Base-by-base conservation (phyloP, 1,140 invertebrate genomes). In the Oryctes rhinoceros region DNA sequence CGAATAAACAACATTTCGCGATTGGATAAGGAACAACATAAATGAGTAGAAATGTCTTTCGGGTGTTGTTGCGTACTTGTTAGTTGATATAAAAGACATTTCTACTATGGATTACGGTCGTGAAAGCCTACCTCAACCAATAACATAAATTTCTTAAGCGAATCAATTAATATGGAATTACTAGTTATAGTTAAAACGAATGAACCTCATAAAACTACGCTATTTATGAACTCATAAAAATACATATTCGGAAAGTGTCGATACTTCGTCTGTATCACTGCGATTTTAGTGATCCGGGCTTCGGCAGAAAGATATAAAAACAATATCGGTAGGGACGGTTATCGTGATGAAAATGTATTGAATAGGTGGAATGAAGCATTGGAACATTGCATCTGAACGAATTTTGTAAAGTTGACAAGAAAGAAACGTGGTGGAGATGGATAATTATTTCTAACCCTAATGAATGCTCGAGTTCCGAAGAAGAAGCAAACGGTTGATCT, bases 321-420 rank as follows among this genome's bases (percentile, higher is more conserved):
- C 4, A 75, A 75, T 75, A 75, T 75, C 6, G 71, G 71, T 39
- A 75, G 71, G 37, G 30, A 75, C 20, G 37, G 71, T 75, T 76
- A 79, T 76, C 18, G 20, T 15, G 78, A 79, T 39, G 37, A 79
- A n/a, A 44, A 79, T 39, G 47, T 79, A 35, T 11, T 76, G 35
- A 24, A 76, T 20, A 75, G 76, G 49, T 81, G 80, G 80, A 75
- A 81, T 5, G 77, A 79, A 79, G 80, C 49, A 10, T 44, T 81
- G 10, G 2, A 24, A 35, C 18, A 35, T 44, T 24, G 18, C 44
- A 81, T 62, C 1, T 81, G 81, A 67, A 49, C 49, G 53, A 81
- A 81, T 65, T 75, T 0, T 37, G 11, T 62, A 15, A n/a, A 24
- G 7, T 62, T 80, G 11, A 48, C 30, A 13, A 20, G 53, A 62